Conservation (phyloP, 2,113 vertebrate genomes). For the Poecilia latipinna region DNA sequence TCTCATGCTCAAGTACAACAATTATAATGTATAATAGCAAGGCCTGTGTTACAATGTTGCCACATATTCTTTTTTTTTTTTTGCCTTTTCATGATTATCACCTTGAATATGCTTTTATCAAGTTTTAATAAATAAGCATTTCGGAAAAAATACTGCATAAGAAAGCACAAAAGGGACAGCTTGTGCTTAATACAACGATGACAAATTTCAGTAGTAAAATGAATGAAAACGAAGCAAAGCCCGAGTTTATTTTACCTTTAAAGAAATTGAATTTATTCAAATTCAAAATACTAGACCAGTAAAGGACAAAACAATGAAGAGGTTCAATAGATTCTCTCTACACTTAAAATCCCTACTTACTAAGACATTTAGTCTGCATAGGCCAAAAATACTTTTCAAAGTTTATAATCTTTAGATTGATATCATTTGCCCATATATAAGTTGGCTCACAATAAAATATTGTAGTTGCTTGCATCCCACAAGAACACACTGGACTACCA, state of each 20-base stretch:
- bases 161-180: neutral
- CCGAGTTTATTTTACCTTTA: neutral
- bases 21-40: neutral
- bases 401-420: too few species aligned
- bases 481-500: neutral
- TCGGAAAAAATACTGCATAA: neutral
- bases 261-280: neutral
- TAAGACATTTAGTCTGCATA: too few species aligned
- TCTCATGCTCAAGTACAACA: neutral
- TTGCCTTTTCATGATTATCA: neutral
- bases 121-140: neutral
- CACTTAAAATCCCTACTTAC: too few species aligned
- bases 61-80: neutral
- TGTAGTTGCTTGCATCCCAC: too few species aligned
- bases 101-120: neutral
- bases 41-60: neutral
- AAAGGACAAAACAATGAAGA: neutral
- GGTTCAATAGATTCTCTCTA: too few species aligned
- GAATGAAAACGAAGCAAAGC: neutral
- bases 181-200: neutral
- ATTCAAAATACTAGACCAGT: neutral
- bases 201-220: neutral
- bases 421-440: too few species aligned
- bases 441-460: too few species aligned
- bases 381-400: too few species aligned